These are phyloP conservation scores for Botrylloides violaceus DNA, from an alignment of 23 tunicate species.

Conservation along the genomic window DNA sequence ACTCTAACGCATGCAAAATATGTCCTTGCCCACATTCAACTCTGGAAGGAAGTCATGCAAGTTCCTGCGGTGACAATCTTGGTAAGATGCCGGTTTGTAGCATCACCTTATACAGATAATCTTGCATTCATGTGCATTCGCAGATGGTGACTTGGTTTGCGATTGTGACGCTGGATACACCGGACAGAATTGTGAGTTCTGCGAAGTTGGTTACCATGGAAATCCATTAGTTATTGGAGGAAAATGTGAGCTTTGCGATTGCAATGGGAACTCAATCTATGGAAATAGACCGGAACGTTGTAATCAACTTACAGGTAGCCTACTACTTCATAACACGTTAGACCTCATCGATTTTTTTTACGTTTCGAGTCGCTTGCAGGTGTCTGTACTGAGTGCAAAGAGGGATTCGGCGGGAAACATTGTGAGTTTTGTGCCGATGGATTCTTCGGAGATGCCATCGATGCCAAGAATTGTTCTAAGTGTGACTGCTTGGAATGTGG, in stretches of 20 bases:
- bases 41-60: conserved; percentile 77
- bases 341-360: background rate
- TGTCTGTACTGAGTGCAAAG: conserved; percentile 54
- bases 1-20: conserved; percentile 41
- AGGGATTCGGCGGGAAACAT: conserved; percentile 70
- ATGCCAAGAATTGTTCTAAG: conserved; percentile 46
- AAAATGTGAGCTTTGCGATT: conserved; percentile 58
- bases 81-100: conserved; percentile 18
- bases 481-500: conserved; percentile 83
- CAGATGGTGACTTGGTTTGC: conserved; percentile 34
- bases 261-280: conserved; percentile 59
- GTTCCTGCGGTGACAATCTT: conserved; percentile 41
- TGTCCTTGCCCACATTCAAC: conserved; percentile 77
- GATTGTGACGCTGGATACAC: conserved; percentile 66
- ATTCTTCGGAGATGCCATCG: conserved; percentile 77
- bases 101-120: no score
- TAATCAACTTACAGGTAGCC: conserved; percentile 43
- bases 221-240: conserved; percentile 51
- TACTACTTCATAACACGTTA: background rate
- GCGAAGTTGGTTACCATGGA: conserved; percentile 46
- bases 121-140: no score
- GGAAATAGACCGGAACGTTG: conserved; percentile 45
- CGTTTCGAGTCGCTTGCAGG: conserved; percentile 21
- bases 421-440: conserved; percentile 92
- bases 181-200: conserved; percentile 61